These are phyloP conservation scores for Sorex araneus DNA, from an alignment of 2,113 vertebrate genomes.

Conservation along the genomic window DNA sequence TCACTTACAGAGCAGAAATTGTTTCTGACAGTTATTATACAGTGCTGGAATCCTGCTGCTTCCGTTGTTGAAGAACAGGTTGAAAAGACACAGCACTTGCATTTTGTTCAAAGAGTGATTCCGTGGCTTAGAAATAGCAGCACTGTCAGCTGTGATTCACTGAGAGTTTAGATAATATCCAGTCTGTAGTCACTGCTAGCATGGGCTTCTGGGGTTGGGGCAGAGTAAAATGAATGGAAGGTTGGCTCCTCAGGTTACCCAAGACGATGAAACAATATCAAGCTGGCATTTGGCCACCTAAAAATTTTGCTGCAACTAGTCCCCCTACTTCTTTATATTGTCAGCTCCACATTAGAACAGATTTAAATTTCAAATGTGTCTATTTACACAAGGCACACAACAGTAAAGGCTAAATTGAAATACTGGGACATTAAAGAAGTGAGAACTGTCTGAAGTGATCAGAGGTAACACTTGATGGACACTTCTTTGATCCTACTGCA, in stretches of 20 bases:
- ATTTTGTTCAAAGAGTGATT: conserved; percentile 93
- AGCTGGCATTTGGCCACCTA: conserved; percentile 51
- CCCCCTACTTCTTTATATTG: conserved; percentile 1
- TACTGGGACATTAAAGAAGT: conserved; percentile 51
- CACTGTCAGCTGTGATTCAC: conserved; percentile 91
- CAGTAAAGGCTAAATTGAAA: conserved; percentile 73
- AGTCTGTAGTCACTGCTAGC: conserved; percentile 85
- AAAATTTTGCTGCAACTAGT: conserved; percentile 65
- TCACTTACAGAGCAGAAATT: conserved; percentile 99
- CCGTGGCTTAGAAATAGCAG: conserved; percentile 91
- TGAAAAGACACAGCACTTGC: conserved; percentile 93
- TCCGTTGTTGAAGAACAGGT: conserved; percentile 91
- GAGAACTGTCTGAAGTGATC: conserved; percentile 68
- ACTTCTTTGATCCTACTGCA: conserved; percentile 63
- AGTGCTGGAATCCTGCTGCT: conserved; percentile 93
- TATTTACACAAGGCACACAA: conserved; percentile 66
- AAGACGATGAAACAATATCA: neutral
- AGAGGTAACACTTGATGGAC: neutral
- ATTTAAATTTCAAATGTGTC: conserved; percentile 59
- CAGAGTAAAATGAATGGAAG: conserved; percentile 80
- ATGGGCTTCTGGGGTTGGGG: conserved; percentile 79
- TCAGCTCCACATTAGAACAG: neutral
- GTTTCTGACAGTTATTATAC: conserved; percentile 99
- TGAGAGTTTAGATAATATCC: conserved; percentile 90
- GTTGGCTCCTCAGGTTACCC: conserved; percentile 47